phyloP scores from a whole-genome alignment of 92 coral and sea anemone genomes.

The Siderastrea radians region DNA sequence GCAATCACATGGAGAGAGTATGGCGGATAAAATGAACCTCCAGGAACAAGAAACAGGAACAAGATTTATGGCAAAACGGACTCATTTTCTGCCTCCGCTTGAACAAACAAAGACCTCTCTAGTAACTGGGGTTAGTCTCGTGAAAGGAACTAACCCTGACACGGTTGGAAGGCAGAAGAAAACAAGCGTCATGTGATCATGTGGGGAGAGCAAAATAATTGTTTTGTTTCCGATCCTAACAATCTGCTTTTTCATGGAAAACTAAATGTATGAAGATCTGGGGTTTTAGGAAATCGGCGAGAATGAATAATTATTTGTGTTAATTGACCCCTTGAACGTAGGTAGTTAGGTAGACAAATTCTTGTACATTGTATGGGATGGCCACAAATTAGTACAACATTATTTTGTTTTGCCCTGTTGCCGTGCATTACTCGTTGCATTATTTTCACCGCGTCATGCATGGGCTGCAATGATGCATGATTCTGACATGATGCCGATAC shows the following conservation, averaged over 20 bases:
- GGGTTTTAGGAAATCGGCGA: too few relatives aligned
- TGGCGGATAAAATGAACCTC: not conserved
- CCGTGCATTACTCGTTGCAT: too few relatives aligned
- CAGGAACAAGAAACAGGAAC: not conserved
- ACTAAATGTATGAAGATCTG: too few relatives aligned
- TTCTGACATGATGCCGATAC: too few relatives aligned
- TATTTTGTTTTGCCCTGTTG: too few relatives aligned
- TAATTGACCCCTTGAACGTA: too few relatives aligned
- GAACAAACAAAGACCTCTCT: slow-evolving; percentile 26
- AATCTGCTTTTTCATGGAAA: not conserved
- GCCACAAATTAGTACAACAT: too few relatives aligned
- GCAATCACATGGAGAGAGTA: not conserved
- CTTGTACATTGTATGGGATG: too few relatives aligned
- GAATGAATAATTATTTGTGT: too few relatives aligned
- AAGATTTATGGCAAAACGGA: not conserved
- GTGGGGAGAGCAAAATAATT: not conserved
- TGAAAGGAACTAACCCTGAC: not conserved
- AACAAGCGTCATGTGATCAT: slow-evolving; percentile 1
- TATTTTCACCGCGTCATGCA: too few relatives aligned
- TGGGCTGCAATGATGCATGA: too few relatives aligned
- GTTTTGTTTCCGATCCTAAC: not conserved
- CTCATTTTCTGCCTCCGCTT: slow-evolving; percentile 34
- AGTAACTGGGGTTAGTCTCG: slow-evolving; percentile 5
- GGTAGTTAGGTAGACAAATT: too few relatives aligned
- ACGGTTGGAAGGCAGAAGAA: not conserved